A percentile compares a stretch with the other conserved stretches of the same genome.
Conservation (phyloP, 2,888 invertebrate genomes). For the Frankliniella fusca region DNA sequence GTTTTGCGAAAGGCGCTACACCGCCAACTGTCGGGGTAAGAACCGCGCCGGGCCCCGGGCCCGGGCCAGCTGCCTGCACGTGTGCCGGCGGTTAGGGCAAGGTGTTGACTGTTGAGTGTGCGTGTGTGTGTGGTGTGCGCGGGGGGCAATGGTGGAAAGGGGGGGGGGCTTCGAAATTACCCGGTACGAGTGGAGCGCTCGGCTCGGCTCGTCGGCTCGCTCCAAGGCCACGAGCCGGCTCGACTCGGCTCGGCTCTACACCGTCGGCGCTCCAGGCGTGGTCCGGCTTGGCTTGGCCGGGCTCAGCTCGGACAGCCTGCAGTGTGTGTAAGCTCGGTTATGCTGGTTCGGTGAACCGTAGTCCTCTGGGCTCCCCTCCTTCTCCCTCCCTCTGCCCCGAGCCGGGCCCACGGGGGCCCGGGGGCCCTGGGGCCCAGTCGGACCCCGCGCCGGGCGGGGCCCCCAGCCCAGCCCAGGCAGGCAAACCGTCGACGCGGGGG, state of each 20-base stretch:
- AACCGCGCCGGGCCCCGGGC: no score
- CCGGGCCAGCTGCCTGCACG: no score
- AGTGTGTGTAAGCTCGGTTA: slow-evolving; percentile 6
- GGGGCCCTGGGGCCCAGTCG: neutral
- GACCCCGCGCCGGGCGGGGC: neutral
- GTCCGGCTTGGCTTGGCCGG: neutral
- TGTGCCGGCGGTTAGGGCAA: neutral
- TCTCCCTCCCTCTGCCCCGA: neutral
- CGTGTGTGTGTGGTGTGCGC: neutral
- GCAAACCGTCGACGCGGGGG: neutral
- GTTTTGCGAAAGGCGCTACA: no score
- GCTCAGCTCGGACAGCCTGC: neutral
- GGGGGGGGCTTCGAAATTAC: neutral
- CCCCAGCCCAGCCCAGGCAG: no score
- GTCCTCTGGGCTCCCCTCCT: neutral
- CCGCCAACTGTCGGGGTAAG: no score
- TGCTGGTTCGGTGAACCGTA: slow-evolving; percentile 23
- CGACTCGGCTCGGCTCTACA: neutral
- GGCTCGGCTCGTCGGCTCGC: neutral
- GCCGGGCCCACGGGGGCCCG: neutral
- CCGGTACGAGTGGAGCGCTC: neutral
- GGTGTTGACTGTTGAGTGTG: slow-evolving; percentile 3
- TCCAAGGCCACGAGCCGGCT: neutral
- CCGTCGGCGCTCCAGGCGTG: neutral
- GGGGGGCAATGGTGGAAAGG: no score